Base-by-base conservation (phyloP, 2,113 vertebrate genomes). In the Ptychochromis oligacanthus region DNA sequence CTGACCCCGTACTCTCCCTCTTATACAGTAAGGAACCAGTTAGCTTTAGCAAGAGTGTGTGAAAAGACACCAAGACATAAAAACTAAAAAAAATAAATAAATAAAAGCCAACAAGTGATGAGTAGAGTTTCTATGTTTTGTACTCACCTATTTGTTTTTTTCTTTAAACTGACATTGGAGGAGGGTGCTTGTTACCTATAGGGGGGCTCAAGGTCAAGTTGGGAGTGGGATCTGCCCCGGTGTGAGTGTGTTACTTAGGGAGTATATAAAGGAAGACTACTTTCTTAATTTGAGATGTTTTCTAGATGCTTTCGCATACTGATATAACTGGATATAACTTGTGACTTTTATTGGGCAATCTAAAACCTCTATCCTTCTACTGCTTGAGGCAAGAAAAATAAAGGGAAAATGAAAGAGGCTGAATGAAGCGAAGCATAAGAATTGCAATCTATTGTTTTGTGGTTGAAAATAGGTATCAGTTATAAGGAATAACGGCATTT, bases 21-120 rank as follows among this genome's bases (percentile, higher is more conserved):
- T 83, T 79, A 34, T 59, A 55, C 38, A 59, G 62, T 82, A 34
- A 85, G 83, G 43, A 55, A 75, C 22, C 75, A 82, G 77, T 89
- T 84, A 82, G 56, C 20, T 59, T 22, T 3, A 24, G 72, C 11
- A 12, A 11, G 64, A 86, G 40, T 36, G 34, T 22, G 55, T 65
- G 52, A 72, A 77, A 74, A 57, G 24, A 22, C 20, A 13, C 22
- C 46, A 15, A 5, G 9, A 36, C 18, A 76, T 49, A 24, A 81
- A 14, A 67, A 78, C 62, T 34, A 2, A 38, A 80, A 77, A 55
- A 81, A 28, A 17, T n/a, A n/a, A 78, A 70, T 34, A 2, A 38
- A 80, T 80, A 55, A 81, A 28, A 17, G 70, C n/a, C 40, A 56
- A 54, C 5, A 14, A 15, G 6, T 56, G 31, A 75, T 36, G 36